Percentiles rank a stretch among this genome's conserved stretches.
phyloP scores from a whole-genome alignment of 2,113 vertebrate genomes.

The Colinus virginianus region DNA sequence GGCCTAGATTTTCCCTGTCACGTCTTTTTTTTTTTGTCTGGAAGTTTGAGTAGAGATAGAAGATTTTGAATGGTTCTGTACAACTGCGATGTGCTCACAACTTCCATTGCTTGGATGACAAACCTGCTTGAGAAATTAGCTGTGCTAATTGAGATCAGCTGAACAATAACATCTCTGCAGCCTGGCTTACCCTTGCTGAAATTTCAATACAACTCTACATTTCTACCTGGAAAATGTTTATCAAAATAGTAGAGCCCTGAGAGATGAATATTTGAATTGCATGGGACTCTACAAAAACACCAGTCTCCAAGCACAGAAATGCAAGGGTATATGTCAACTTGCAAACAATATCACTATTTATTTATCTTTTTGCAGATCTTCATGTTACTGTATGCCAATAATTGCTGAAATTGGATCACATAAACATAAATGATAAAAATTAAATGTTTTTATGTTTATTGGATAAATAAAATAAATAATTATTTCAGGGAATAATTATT shows the following conservation, averaged over 20 bases:
- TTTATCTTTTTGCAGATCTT: not conserved
- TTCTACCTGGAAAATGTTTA: not conserved
- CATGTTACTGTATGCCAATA: not conserved
- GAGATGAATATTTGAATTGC: not conserved
- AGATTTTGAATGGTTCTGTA: not conserved
- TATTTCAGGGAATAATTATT: not conserved
- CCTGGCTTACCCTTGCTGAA: not conserved
- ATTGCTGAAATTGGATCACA: not conserved
- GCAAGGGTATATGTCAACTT: not conserved
- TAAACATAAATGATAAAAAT: not conserved
- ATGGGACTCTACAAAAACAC: rapidly evolving
- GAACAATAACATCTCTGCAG: not conserved
- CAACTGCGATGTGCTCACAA: not conserved
- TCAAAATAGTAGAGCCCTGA: not conserved
- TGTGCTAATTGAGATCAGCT: not conserved
- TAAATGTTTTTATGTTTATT: not conserved
- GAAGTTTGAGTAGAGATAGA: not conserved
- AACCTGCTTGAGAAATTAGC: not conserved
- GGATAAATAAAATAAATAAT: not conserved
- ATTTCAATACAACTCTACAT: rapidly evolving
- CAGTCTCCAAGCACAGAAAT: not conserved
- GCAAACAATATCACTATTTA: not conserved
- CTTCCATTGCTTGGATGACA: not conserved
- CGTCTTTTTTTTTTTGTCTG: not conserved
- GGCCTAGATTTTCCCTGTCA: not conserved